These are phyloP conservation scores for Cepaea hortensis DNA, from an alignment of 2,888 invertebrate species.

Conservation along the genomic window DNA sequence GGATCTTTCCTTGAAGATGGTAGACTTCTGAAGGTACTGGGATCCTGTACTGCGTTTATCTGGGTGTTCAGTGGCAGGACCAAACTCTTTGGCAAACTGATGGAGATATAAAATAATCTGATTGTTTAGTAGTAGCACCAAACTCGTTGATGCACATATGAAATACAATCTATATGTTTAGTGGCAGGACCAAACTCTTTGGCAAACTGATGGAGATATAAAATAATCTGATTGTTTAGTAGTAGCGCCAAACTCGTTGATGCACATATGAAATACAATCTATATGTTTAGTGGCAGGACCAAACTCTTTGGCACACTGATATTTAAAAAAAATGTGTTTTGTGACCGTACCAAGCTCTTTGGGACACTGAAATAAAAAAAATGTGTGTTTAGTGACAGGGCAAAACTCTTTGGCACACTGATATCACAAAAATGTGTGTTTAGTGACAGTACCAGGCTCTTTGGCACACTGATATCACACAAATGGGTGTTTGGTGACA, in stretches of 20 bases:
- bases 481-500: constrained; percentile 41
- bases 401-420: neutral
- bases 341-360: too few relatives aligned
- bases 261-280: too few relatives aligned
- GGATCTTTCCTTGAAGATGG: neutral
- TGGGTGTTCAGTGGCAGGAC: constrained; percentile 36
- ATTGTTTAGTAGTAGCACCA: too few relatives aligned
- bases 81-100: neutral
- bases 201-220: neutral
- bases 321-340: neutral
- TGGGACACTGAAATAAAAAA: too few relatives aligned
- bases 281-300: constrained; percentile 35
- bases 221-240: too few relatives aligned
- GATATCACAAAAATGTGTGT: neutral
- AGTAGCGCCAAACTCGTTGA: too few relatives aligned
- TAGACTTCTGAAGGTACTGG: neutral
- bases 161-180: constrained; percentile 48
- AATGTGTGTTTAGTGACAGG: constrained; percentile 38
- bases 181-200: neutral
- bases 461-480: too few relatives aligned
- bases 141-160: too few relatives aligned
- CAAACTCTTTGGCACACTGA: neutral
- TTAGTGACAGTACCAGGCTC: too few relatives aligned
- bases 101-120: neutral
- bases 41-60: constrained; percentile 36